Base-by-base conservation (phyloP, 2,888 invertebrate species). In the Thymelicus sylvestris region DNA sequence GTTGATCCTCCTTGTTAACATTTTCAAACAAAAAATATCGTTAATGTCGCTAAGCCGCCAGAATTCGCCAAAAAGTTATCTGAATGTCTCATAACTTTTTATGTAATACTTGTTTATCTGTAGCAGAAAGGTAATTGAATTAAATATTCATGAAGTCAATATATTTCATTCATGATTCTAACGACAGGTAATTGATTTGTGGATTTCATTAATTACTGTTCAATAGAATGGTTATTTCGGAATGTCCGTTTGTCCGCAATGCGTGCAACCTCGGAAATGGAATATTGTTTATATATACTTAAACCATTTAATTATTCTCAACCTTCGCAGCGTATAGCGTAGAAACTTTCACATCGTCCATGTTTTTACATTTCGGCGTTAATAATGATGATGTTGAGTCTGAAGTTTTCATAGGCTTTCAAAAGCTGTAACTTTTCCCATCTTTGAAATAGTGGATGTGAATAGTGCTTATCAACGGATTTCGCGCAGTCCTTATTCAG, bases 301-400 rank as follows among this genome's bases (percentile, higher is more conserved):
- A 48, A 63, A 48, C 48, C 1, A 31, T 63, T 63, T 63, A 31
- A 19, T 63, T 48, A 48, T 7, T 7, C 24, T 24, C 50, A 50
- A 50, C 24, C 39, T 61, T 61, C 41, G 10, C 2, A 7, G 7
- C 7, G 41, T 13, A 61, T 38, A 6, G 10, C 7, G 13, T 55
- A 24, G 4, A 55, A 48, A 63, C 63, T 63, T 63, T 63, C 63
- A 50, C 38, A 63, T n/a, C 31, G 48, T 38, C 2, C 15, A 31
- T 38, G 38, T 50, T 50, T 55, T 63, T 31, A 50, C 50, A 48
- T 38, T n/a, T n/a, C 50, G 31, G 63, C 48, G 50, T 63, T 63
- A 50, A 38, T 8, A 63, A 13, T 48, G 13, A 47, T 62, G 44
- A 62, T 31, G 24, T 24, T 13, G 24, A 13, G 24, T 13, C 24